phyloP scores from a whole-genome alignment of 2,113 vertebrate species.

The Cranoglanis bouderius region DNA sequence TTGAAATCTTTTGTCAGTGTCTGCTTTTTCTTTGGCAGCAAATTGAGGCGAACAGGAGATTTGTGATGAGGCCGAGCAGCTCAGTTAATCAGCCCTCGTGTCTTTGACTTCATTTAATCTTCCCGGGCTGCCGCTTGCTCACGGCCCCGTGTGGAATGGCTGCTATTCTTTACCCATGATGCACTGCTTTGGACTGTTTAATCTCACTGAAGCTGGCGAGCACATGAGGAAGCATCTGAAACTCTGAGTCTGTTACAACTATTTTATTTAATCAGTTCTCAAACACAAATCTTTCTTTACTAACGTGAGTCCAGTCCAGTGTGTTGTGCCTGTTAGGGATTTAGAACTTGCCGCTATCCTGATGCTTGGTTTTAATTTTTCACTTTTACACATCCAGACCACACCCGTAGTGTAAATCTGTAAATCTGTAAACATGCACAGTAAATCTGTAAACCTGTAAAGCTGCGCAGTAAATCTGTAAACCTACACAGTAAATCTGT shows the following conservation, averaged over 20 bases:
- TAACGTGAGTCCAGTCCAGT: not conserved
- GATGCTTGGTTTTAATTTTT: not conserved
- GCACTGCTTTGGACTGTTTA: slow-evolving; percentile 31
- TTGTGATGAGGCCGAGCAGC: slow-evolving; percentile 48
- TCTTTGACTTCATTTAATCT: slow-evolving; percentile 59
- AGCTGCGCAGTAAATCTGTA: not conserved
- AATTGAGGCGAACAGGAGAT: slow-evolving; percentile 53
- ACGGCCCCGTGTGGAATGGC: not conserved
- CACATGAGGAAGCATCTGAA: not conserved
- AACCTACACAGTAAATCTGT: not conserved
- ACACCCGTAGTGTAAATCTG: not conserved
- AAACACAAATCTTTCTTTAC: not conserved
- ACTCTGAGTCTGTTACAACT: not conserved
- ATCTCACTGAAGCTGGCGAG: slow-evolving; percentile 11
- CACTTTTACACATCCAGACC: not conserved
- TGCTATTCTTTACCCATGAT: slow-evolving; percentile 45
- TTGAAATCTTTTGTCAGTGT: slow-evolving; percentile 50
- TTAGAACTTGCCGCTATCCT: not conserved
- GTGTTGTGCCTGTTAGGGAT: not conserved
- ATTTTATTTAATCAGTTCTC: not conserved
- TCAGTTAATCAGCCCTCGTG: slow-evolving; percentile 55
- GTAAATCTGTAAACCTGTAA: not conserved
- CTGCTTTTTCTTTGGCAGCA: slow-evolving; percentile 49
- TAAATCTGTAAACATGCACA: no score
- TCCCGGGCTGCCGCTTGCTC: slow-evolving; percentile 38